Percentiles rank a stretch among this genome's conserved stretches.
Evolutionary conservation across 2,888 invertebrate species (phyloP).

Genomic region (Podotricha telesiphe): DNA sequence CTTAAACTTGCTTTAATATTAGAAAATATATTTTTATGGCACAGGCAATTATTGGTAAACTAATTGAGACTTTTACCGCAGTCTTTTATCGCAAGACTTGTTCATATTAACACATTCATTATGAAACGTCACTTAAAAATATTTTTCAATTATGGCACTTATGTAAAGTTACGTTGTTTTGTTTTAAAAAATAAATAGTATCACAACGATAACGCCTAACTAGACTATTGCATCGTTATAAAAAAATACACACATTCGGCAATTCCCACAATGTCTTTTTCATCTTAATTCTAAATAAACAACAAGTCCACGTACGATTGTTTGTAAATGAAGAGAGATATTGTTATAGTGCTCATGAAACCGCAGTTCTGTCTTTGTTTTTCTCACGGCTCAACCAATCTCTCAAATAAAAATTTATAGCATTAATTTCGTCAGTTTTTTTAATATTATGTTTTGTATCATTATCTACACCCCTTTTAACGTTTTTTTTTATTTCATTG

Average conservation of each 20-base stretch:
- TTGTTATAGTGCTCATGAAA: background rate
- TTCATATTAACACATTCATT: background rate
- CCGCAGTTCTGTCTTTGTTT: background rate
- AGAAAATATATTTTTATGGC: slow-evolving; percentile 15
- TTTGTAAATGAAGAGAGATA: slow-evolving; percentile 7
- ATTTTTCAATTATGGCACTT: background rate
- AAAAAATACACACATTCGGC: slow-evolving; percentile 2
- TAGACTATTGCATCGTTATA: background rate
- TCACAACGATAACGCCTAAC: background rate
- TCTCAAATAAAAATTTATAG: background rate
- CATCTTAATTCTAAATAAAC: too few species aligned
- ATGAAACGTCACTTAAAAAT: background rate
- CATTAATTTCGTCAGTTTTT: background rate
- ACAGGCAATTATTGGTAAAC: background rate
- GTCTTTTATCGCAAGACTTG: background rate
- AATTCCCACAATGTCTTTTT: background rate
- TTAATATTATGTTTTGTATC: too few species aligned
- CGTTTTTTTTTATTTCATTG: too few species aligned
- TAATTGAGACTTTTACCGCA: background rate
- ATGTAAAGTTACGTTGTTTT: background rate
- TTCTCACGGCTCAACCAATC: background rate
- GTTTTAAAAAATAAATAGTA: background rate
- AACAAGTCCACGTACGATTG: background rate
- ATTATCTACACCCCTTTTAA: too few species aligned
- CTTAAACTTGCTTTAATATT: slow-evolving; percentile 5